Base-by-base conservation (phyloP, 2,113 vertebrate species). In the Gnathonemus longibarbis region DNA sequence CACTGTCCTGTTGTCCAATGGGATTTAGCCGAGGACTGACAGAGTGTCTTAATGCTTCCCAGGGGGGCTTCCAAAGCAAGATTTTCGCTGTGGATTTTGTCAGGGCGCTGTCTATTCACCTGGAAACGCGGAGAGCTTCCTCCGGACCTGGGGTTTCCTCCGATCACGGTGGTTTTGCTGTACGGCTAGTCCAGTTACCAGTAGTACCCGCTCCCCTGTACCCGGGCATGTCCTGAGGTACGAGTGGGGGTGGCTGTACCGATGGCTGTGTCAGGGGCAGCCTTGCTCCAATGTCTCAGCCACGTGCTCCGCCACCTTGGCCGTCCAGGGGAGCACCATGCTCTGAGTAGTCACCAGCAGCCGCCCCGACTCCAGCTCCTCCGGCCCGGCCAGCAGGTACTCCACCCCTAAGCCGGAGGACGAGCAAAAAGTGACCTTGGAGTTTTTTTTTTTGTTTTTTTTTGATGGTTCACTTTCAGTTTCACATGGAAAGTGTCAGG, bases 321-420 rank as follows among this genome's bases (percentile, higher is more conserved):
- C 31, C 6, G 97, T 96, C 97, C 97, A 98, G 49, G 96, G 96
- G 87, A 97, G 96, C 62, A 96, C 97, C 2, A 97, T 85, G 50
- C 97, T 97, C 93, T 97, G 15, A 13, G 97, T 95, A 90, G 97
- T 98, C 93, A 98, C 96, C 62, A 98, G 93, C 91, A 98, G 94
- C 88, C 95, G 96, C 50, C 95, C 96, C 0, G 95, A 96, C 91
- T 92, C 92, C 0, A 90, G 92, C 80, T 97, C 97, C n/a, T 97
- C 97, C 35, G 96, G 95, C 83, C 97, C 97, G 27, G 97, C 97
- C 89, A 98, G 96, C 53, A 98, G 94, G 91, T 98, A 98, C 74
- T 97, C 96, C 84, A 94, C 94, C 88, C 97, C 97, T 98, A 90
- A 90, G n/a, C 24, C 35, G 21, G 70, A 39, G 5, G 70, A 19